Base-by-base conservation (phyloP, 2,113 vertebrate species). In the Sphaerodactylus townsendi region DNA sequence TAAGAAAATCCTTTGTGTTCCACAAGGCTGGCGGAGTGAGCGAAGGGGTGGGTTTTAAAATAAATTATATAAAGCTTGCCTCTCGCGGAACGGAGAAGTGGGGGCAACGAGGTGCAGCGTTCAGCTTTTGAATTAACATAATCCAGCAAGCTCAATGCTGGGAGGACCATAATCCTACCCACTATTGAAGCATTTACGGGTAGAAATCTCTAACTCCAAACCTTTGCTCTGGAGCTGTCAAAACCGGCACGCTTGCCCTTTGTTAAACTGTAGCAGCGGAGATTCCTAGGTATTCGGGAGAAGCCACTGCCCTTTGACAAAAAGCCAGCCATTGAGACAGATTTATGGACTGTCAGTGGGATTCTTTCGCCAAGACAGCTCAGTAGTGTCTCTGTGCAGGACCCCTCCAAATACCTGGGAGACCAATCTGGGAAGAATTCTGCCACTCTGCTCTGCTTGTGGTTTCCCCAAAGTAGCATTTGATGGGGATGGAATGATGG, bases 51-150 rank as follows among this genome's bases (percentile, higher is more conserved):
- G 3, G 81, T 44, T 87, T 88, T 87, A 41, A 80, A 86, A 81
- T 17, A 11, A n/a, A 2, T 76, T 56, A 73, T 82, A 23, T 80
- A 82, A 82, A 84, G 77, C 73, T 56, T 85, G 35, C 73, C 1
- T 50, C 85, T 37, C 41, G 71, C 62, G 56, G 59, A 10, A 62
- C 65, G 30, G 9, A 0, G 77, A 62, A 33, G 80, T 87, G 81
- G 77, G 64, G 64, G 71, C 82, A 65, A 81, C 17, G 15, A 11
- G 1, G 70, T 0, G 76, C 4, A 21, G 1, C 44, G 2, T 82
- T 83, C 56, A 56, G 81, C 74, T 89, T 56, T 76, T 75, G 62
- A 46, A 86, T 90, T 88, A 69, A 66, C 19, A 21, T 69, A 70
- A 84, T 70, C 17, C 23, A 17, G 19, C 39, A 30, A 4, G 62